Evolutionary conservation across 2,113 vertebrate species (phyloP), one percentile per base, ranked within the genome.

Genomic region (Phyllostomus hastatus): DNA sequence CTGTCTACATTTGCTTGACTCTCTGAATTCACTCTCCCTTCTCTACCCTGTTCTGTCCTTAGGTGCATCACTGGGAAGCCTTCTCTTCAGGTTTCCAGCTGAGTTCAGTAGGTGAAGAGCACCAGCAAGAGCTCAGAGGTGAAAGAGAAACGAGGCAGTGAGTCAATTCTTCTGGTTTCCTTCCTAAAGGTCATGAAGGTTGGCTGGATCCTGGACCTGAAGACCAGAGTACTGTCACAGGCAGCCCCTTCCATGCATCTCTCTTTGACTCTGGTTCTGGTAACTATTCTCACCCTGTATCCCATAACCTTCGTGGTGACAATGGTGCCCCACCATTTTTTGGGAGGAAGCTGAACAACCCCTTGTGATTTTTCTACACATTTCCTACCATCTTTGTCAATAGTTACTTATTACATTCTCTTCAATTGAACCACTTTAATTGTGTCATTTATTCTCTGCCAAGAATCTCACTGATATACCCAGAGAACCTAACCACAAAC

Each of bases 271-370:
- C 75, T 33, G 38, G 9, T 19, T 76, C 59, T 86, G 66, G 28
- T 7, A 4, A 10, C 22, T 2, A 15, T 5, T 20, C 6, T 54
- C 4, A n/a, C 12, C 28, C 38, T 61, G 72, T 48, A 52, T 0
- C 24, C 46, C 20, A 10, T 67, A 17, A 54, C 17, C 3, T 80
- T n/a, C 41, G 35, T 11, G 22, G 28, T 28, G 11, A 33, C 41
- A 8, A 31, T 33, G 22, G 33, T 41, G 14, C 19, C 35, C 15
- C 41, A 26, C 59, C 33, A 35, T 26, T 15, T 33, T 33, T n/a
- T 20, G 54, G 88, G 67, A 50, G 31, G 17, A 70, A 46, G 16
- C n/a, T 26, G 28, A 88, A 24, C 4, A 8, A 15, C 2, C 16
- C 7, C 12, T 33, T 16, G 7, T 31, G 46, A 35, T 41, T 79